Evolutionary conservation across 35 echinoderm and acorn worm species (phyloP).

Genomic region (Anneissia japonica): DNA sequence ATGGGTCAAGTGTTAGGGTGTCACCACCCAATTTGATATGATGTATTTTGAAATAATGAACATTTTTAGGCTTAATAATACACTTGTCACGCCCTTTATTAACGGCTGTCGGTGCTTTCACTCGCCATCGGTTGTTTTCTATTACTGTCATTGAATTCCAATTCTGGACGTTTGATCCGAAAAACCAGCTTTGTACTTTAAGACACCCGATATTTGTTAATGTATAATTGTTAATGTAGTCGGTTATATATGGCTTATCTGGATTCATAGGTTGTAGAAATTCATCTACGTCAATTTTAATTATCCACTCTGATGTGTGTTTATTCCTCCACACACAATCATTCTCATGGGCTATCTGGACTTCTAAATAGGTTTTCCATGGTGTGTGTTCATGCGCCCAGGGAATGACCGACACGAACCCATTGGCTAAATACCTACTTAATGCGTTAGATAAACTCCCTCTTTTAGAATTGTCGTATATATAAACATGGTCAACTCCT

Average conservation of each 20-base stretch:
- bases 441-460: conserved; percentile 25
- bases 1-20: conserved; percentile 64
- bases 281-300: conserved; percentile 81
- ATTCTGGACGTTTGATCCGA: conserved; percentile 12
- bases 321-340: conserved; percentile 69
- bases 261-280: conserved; percentile 73
- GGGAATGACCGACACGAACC: conserved; percentile 62
- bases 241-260: conserved; percentile 27
- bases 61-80: conserved; percentile 53
- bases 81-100: conserved; percentile 76
- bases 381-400: conserved; percentile 62
- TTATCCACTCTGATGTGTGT: conserved; percentile 49
- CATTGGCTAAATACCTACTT: conserved; percentile 25
- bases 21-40: conserved; percentile 81
- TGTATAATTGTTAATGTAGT: conserved; percentile 30
- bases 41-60: conserved; percentile 93
- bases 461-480: conserved; percentile 61
- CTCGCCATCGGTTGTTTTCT: conserved; percentile 73
- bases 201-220: conserved; percentile 38
- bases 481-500: conserved; percentile 79
- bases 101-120: conserved; percentile 47
- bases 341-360: conserved; percentile 78
- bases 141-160: conserved; percentile 42
- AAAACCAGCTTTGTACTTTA: conserved; percentile 51
- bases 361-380: conserved; percentile 73